Base-by-base conservation (phyloP, 2,113 vertebrate species). In the Zosterops hypoxanthus region DNA sequence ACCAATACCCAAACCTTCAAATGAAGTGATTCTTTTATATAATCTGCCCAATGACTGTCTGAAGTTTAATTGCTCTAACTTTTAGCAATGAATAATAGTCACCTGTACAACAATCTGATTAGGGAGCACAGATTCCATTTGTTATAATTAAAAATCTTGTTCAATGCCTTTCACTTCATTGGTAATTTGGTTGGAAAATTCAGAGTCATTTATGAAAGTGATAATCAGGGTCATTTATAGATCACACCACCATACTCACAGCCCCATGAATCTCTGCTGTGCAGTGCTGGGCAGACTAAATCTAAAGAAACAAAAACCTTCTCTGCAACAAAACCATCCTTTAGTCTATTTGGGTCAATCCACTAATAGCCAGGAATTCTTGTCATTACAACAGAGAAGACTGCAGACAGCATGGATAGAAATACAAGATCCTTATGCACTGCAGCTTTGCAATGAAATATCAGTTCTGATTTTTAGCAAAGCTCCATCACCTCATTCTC, bases 111-210 rank as follows among this genome's bases (percentile, higher is more conserved):
- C 21, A 66, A 90, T 86, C 50, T 75, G 60, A 95, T 95, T 94
- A 88, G 29, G 70, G 8, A 63, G 55, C 60, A 70, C 5, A 34
- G 26, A 78, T 92, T 88, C 68, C 59, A 96, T 96, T 73, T 66
- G 39, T 95, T 93, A 70, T 80, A 95, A 95, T 92, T 95, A 93
- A 96, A 90, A 95, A 90, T 78, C 87, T 71, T 86, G 90, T 95
- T 94, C 75, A 47, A n/a, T 65, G 47, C 78, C 93, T 88, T 90
- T 92, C 1, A 8, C 75, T 82, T 95, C 90, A 83, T 52, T 88
- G 75, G 78, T 69, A 66, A 87, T 88, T 88, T 83, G 50, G 59
- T 78, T 64, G 44, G 47, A 93, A 96, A 95, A 95, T 26, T 70
- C 82, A 60, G 42, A 92, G 42, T 73, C 26, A 88, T 82, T 95